Percentiles rank a stretch among this genome's conserved stretches.
These are phyloP conservation scores for Coreius guichenoti DNA, from an alignment of 2,797 vertebrate species.

Conservation along the genomic window DNA sequence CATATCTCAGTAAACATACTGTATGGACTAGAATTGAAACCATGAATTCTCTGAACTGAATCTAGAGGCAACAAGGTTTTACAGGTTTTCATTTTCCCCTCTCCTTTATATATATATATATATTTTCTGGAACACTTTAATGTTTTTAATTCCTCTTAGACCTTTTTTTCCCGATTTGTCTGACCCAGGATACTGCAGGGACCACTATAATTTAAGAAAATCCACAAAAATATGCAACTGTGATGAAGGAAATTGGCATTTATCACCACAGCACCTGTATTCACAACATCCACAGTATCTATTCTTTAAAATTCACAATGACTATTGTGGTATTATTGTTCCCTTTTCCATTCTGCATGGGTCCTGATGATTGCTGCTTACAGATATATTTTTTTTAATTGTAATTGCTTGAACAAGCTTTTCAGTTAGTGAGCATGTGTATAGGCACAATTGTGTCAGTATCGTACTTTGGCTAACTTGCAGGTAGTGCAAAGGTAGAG, in stretches of 20 bases:
- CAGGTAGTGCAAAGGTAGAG: neutral
- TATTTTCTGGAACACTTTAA: no score
- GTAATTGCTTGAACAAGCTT: conserved; percentile 13
- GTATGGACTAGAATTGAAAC: no score
- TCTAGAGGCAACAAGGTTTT: no score
- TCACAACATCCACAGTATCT: neutral
- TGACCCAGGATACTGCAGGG: no score
- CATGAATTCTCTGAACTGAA: no score
- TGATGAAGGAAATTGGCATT: neutral
- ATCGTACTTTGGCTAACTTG: neutral
- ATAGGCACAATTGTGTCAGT: neutral
- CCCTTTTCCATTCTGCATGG: conserved; percentile 6
- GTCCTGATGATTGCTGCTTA: neutral
- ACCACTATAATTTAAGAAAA: neutral
- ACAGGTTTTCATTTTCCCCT: no score
- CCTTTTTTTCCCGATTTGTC: no score
- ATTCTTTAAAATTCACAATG: conserved; percentile 6
- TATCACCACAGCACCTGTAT: neutral
- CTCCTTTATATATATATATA: no score
- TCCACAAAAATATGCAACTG: no score
- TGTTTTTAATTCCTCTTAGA: no score
- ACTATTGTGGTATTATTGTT: neutral
- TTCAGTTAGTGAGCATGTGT: neutral
- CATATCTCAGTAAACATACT: no score
- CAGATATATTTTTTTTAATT: neutral